Conservation (phyloP, 1,140 invertebrate genomes). For the Drosophila suzukii region DNA sequence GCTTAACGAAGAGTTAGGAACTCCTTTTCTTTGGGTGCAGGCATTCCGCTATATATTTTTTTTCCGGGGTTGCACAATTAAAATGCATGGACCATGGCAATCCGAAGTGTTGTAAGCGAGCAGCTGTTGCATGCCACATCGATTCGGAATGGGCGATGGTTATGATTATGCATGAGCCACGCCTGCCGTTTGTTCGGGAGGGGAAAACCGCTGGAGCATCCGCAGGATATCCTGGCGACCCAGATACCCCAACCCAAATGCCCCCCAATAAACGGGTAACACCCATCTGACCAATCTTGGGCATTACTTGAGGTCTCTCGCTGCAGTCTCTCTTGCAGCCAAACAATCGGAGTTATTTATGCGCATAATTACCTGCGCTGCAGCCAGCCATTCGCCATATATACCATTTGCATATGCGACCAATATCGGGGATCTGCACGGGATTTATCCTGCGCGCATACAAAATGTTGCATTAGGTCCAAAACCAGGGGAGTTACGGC, state of each 20-base stretch:
- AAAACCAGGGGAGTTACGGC: conserved; percentile 8
- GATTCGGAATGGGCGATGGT: conserved; percentile 62
- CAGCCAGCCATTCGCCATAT: conserved; percentile 10
- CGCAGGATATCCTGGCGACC: conserved; percentile 20
- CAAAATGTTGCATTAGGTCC: conserved; percentile 56
- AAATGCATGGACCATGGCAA: conserved; percentile 56
- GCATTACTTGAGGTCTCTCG: conserved; percentile 53
- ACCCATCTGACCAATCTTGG: conserved; percentile 29
- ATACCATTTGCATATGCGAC: conserved; percentile 62
- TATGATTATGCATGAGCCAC: conserved; percentile 78
- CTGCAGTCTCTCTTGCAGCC: conserved; percentile 50
- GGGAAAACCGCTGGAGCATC: conserved; percentile 1
- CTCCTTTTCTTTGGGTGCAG: neutral
- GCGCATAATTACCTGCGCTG: conserved; percentile 67
- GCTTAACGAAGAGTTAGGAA: neutral
- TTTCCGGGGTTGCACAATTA: conserved; percentile 48
- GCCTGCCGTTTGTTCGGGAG: neutral
- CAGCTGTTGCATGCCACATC: conserved; percentile 79
- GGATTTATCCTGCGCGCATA: conserved; percentile 63
- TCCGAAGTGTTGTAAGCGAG: conserved; percentile 58
- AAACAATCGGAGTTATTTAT: conserved; percentile 64
- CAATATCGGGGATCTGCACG: conserved; percentile 45
- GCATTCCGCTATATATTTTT: conserved; percentile 13
- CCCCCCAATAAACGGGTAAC: neutral
- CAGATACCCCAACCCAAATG: neutral